phyloP scores from a whole-genome alignment of 1,140 invertebrate species.

The Calliphora vicina region DNA sequence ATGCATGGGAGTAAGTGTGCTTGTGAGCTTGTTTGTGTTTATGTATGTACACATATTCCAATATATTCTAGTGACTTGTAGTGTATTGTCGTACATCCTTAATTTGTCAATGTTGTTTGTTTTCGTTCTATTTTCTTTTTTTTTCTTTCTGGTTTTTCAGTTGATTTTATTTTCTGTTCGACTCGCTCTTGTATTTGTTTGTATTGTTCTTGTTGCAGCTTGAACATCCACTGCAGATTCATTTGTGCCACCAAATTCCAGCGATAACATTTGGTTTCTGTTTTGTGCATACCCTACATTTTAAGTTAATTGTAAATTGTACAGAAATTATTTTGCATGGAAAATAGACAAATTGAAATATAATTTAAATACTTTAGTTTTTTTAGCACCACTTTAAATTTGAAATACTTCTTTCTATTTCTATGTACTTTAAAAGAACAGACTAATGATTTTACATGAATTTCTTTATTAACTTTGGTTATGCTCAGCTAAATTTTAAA shows the following conservation, averaged over 20 bases:
- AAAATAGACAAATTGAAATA: too few relatives aligned
- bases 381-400: too few relatives aligned
- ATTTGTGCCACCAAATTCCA: not conserved
- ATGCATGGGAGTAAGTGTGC: too few relatives aligned
- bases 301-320: too few relatives aligned
- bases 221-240: not conserved
- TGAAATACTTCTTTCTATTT: too few relatives aligned
- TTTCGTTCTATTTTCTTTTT: slow-evolving; percentile 7
- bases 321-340: too few relatives aligned
- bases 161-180: not conserved
- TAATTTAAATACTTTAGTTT: too few relatives aligned
- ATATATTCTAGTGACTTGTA: not conserved
- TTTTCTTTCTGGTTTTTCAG: not conserved
- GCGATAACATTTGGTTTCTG: not conserved
- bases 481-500: too few relatives aligned
- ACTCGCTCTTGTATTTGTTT: slow-evolving; percentile 7
- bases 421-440: too few relatives aligned
- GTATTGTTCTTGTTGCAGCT: not conserved
- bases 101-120: slow-evolving; percentile 31
- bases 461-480: too few relatives aligned
- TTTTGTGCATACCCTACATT: not conserved
- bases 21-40: not conserved
- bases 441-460: too few relatives aligned
- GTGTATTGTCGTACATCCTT: slow-evolving; percentile 1
- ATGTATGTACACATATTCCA: not conserved